Evolutionary conservation across 2,888 invertebrate genomes (phyloP), one percentile per base, ranked within the genome.

Genomic region (Lycocerus yunnanus): DNA sequence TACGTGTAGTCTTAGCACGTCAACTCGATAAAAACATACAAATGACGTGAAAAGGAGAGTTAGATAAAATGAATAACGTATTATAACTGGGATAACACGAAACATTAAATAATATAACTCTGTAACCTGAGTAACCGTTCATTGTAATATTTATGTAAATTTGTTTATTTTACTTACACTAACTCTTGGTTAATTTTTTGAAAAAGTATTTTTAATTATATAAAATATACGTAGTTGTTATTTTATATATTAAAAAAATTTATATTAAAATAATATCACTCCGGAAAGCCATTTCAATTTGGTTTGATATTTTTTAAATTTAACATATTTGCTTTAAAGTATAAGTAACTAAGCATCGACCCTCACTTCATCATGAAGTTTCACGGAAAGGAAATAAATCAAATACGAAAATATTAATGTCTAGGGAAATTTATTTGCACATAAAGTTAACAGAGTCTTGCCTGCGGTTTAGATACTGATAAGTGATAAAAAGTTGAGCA

Each of bases 341-440:
- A n/a, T n/a, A n/a, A n/a, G 73, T 73, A 69, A 68, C 69, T 73
- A 73, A 73, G 66, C 66, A 69, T 69, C 73, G 73, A 69, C 69
- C 73, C 66, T 59, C 73, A 73, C 73, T 73, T 73, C 73, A 73
- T 73, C 73, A 73, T 66, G 73, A 58, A 69, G 69, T 73, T 65
- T 69, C 66, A 63, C 61, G 69, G 69, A 69, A 73, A 69, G 69
- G 66, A 68, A 73, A 73, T 73, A 73, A 73, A 73, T 73, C 73
- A 73, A 73, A 73, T 73, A 65, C 69, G 73, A 69, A 73, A 73
- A 73, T 73, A 73, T 73, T 73, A 73, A 73, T 66, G 73, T 69
- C 73, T 69, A 66, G 73, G 73, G 73, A 73, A 73, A 73, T 73
- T 73, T 73, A 73, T 73, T 73, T 73, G 69, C 73, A 66, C 73